Base-by-base conservation (phyloP, 2,888 invertebrate species). In the Slavum lentiscoides region DNA sequence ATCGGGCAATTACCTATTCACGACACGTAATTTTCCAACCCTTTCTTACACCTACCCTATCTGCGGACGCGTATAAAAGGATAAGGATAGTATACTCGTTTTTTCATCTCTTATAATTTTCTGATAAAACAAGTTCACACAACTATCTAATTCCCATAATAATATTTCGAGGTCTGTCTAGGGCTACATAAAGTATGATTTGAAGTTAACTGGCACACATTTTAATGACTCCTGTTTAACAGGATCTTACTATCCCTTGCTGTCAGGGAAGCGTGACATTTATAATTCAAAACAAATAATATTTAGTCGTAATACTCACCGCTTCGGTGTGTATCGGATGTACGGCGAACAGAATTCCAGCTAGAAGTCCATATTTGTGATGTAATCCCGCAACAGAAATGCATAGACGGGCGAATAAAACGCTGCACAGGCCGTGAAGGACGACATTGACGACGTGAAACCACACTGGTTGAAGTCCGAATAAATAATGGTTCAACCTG, bases 241-340 rank as follows among this genome's bases (percentile, higher is more conserved):
- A 49, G 11, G 13, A 7, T 1, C 3, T 13, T 49, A 15, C 15
- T 49, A 13, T 13, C 49, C 49, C 3, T 49, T 13, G 13, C 9
- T 11, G 1, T 49, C 13, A 49, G 1, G 3, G 49, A 49, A 49
- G 1, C 13, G 49, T 15, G 15, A 49, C 11, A 11, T 49, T 49
- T 15, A 1, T 49, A 49, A 13, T 13, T 9, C 8, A 49, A 8
- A 1, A 13, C 11, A 49, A 49, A 3, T 15, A 3, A 49, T 49
- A 13, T 13, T 49, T 49, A 49, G 9, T 13, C 15, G 3, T 11
- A 30, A 4, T 30, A 90, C 93, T 93, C 86, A 94, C 95, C 86
- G 95, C 95, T 87, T 96, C 95, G 1, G 94, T 94, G 86, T 95
- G 95, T 83, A 96, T 90, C 37, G 96, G 95, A 86, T 96, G 96